Percentiles rank a stretch among this genome's conserved stretches.
Evolutionary conservation across 2,888 invertebrate genomes (phyloP).

Genomic region (Ornithoptera alexandrae): DNA sequence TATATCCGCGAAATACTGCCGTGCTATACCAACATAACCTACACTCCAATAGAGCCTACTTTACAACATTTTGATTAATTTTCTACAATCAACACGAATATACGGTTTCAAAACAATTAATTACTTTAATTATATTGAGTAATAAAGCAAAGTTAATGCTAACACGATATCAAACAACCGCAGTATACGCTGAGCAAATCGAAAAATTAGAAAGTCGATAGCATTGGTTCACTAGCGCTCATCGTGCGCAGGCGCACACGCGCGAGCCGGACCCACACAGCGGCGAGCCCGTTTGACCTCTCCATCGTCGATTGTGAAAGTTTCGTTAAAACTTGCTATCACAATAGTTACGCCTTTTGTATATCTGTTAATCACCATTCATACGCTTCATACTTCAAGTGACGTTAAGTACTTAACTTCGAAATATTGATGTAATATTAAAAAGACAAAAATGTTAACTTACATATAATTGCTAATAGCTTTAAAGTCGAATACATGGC

Average conservation of each 20-base stretch:
- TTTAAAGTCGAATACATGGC: no score
- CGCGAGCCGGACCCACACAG: conserved; percentile 38
- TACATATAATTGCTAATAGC: no score
- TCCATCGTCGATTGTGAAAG: conserved; percentile 63
- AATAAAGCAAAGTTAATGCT: conserved; percentile 4
- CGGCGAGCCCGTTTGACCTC: conserved; percentile 57
- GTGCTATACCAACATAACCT: no score
- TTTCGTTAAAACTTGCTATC: conserved; percentile 37
- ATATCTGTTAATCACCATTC: neutral
- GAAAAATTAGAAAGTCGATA: conserved; percentile 67
- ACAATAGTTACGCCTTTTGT: conserved; percentile 25
- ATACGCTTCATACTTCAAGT: no score
- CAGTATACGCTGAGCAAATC: conserved; percentile 30
- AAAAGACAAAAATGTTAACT: no score
- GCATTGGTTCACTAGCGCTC: conserved; percentile 43
- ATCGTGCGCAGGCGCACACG: conserved; percentile 30
- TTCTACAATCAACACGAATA: no score
- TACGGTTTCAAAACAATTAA: conserved; percentile 4
- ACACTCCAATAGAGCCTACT: no score
- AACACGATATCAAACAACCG: conserved; percentile 8
- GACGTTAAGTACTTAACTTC: no score
- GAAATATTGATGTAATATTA: no score
- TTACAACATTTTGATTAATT: no score
- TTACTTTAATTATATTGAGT: conserved; percentile 12
- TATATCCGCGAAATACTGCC: no score